phyloP scores from a whole-genome alignment of 2,113 vertebrate species.

The Prinia subflava region DNA sequence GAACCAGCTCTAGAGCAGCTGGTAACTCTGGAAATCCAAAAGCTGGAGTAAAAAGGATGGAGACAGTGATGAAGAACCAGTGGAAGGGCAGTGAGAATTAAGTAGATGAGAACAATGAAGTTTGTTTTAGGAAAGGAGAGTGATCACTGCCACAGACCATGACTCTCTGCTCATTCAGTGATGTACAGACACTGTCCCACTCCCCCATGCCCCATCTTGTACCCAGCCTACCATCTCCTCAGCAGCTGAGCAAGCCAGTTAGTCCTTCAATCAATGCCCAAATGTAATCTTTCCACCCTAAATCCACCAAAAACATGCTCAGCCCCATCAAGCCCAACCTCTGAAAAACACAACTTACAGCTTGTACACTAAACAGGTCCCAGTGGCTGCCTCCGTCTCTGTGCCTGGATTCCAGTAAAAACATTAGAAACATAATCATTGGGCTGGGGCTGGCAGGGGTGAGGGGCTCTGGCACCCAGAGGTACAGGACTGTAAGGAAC shows the following conservation, averaged over 20 bases:
- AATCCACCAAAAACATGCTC: background rate
- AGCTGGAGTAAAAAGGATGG: background rate
- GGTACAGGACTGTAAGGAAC: accelerated
- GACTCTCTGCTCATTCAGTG: background rate
- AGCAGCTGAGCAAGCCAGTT: background rate
- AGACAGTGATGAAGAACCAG: background rate
- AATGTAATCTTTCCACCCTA: background rate
- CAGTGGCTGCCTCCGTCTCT: background rate
- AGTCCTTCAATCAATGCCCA: background rate
- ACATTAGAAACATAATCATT: background rate
- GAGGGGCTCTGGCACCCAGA: background rate
- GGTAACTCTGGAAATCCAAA: background rate
- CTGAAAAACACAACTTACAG: background rate
- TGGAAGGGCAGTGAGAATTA: background rate
- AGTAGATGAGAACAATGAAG: background rate
- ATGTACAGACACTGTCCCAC: background rate
- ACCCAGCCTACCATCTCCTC: background rate
- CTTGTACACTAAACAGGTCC: background rate
- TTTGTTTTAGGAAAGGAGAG: background rate
- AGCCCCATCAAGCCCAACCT: background rate
- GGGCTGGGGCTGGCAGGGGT: background rate
- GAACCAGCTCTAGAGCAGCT: background rate
- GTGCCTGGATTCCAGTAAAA: background rate
- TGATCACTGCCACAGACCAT: background rate
- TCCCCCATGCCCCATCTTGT: background rate